Percentiles rank a stretch among this genome's conserved stretches.
These are phyloP conservation scores for Styela plicata DNA, from an alignment of 23 tunicate species.

Conservation along the genomic window DNA sequence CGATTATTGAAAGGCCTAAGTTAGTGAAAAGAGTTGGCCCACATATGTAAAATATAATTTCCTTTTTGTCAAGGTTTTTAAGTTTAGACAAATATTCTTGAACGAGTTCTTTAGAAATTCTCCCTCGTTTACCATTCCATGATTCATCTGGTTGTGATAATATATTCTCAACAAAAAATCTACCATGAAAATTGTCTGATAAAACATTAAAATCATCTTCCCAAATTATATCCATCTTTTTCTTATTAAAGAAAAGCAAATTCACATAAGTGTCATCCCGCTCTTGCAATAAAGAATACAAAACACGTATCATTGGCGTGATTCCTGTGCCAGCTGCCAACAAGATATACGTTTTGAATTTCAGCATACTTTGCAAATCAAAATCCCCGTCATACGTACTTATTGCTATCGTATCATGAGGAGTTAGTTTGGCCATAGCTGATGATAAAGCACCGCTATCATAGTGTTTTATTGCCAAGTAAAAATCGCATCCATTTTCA, in stretches of 20 bases:
- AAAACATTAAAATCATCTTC: conserved; percentile 35
- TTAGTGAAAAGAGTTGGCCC: conserved; percentile 14
- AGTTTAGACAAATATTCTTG: conserved; percentile 2
- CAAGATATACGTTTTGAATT: conserved; percentile 24
- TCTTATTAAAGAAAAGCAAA: conserved; percentile 64
- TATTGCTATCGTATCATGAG: conserved; percentile 35
- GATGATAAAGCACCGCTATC: conserved; percentile 58
- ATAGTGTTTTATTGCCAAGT: conserved; percentile 52
- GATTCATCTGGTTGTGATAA: conserved; percentile 46
- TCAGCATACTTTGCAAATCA: background rate
- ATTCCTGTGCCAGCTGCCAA: conserved; percentile 87
- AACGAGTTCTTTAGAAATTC: conserved; percentile 29
- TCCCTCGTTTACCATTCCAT: conserved; percentile 68
- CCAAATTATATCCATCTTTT: conserved; percentile 59
- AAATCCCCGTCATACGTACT: conserved; percentile 68
- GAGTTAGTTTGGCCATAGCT: conserved; percentile 6
- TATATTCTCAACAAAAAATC: conserved; percentile 46
- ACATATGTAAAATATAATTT: conserved; percentile 6
- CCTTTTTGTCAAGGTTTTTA: background rate
- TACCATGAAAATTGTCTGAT: conserved; percentile 6
- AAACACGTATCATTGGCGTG: conserved; percentile 70
- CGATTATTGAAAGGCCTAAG: background rate
- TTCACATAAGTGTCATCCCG: conserved; percentile 13
- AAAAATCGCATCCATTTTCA: conserved; percentile 6
- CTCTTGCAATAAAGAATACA: conserved; percentile 39